Conservation (phyloP, 2,113 vertebrate species). For the Mastomys coucha region DNA sequence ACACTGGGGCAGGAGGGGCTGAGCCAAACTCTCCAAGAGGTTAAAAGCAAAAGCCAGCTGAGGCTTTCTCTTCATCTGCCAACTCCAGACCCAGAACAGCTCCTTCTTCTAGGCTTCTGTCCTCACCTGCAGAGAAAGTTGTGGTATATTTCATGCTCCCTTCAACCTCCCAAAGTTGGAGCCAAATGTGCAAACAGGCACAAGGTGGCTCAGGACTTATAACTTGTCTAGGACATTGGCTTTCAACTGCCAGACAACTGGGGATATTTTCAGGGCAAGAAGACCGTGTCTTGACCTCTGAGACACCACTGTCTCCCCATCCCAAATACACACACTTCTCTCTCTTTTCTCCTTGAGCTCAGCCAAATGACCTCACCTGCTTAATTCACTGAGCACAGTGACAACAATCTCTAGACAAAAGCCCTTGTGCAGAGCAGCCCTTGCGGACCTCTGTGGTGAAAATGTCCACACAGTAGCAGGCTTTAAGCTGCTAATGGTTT, state of each 20-base stretch:
- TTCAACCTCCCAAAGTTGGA: neutral
- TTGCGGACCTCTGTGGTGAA: neutral
- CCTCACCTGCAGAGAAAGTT: neutral
- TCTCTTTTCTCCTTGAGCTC: neutral
- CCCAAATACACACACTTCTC: neutral
- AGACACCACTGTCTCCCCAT: neutral
- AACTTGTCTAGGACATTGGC: neutral
- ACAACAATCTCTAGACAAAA: neutral
- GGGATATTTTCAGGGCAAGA: neutral
- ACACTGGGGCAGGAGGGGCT: too few relatives aligned
- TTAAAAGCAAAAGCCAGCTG: neutral
- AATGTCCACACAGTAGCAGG: neutral
- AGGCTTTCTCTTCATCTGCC: neutral
- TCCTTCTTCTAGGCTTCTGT: neutral
- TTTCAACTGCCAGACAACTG: neutral
- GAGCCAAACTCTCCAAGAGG: neutral
- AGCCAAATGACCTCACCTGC: neutral
- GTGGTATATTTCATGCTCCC: neutral
- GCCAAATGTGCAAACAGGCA: neutral
- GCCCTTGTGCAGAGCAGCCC: neutral
- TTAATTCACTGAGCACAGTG: neutral
- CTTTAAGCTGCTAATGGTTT: neutral
- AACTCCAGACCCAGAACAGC: neutral
- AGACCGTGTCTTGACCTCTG: neutral
- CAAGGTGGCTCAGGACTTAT: neutral